phyloP scores from a whole-genome alignment of 2,797 vertebrate genomes.

The Xenops minutus region DNA sequence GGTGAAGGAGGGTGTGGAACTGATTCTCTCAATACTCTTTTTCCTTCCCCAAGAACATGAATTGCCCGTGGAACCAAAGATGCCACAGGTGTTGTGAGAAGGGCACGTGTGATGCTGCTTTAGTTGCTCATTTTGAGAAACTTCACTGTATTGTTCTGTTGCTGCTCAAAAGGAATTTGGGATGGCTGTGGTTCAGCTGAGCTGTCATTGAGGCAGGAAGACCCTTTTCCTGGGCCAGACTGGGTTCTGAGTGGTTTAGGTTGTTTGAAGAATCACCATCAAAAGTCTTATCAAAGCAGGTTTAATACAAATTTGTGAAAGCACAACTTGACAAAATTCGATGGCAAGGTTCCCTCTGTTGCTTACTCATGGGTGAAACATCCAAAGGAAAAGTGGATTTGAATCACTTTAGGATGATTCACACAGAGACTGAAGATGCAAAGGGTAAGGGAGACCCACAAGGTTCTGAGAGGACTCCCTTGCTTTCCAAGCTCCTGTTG shows the following conservation, averaged over 20 bases:
- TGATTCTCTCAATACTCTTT: neutral
- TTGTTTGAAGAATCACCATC: neutral
- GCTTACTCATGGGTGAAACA: neutral
- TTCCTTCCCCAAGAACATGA: neutral
- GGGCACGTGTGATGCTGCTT: neutral
- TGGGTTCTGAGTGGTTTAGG: neutral
- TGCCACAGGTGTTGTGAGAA: neutral
- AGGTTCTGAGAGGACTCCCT: neutral
- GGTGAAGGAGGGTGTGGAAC: neutral
- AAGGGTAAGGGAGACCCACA: neutral
- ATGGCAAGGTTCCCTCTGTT: neutral
- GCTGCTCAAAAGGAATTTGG: neutral
- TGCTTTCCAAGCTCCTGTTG: neutral
- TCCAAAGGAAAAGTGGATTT: neutral
- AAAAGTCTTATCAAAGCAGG: neutral
- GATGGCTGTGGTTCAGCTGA: neutral
- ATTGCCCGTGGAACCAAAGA: neutral
- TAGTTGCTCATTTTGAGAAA: neutral
- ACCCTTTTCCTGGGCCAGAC: neutral
- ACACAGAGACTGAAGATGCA: neutral
- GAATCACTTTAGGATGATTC: neutral
- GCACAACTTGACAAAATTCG: neutral
- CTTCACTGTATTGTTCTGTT: neutral
- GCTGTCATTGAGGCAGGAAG: neutral
- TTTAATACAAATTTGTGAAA: neutral